phyloP scores from a whole-genome alignment of 2,888 invertebrate species.

The Alitta virens region DNA sequence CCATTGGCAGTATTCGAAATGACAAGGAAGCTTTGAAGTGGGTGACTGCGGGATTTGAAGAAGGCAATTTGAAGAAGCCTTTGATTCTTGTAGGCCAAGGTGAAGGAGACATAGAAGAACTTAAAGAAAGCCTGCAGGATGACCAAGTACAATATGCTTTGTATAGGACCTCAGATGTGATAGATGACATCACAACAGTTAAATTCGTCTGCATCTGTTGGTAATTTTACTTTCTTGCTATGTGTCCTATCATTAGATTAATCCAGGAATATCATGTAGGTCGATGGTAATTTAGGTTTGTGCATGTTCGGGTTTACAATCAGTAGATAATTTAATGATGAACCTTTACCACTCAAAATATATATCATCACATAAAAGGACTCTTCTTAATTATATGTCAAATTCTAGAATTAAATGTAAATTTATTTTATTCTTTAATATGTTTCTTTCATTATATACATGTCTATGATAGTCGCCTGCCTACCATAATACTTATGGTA shows the following conservation, averaged over 20 bases:
- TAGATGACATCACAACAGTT: conserved; percentile 50
- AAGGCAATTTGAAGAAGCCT: conserved; percentile 38
- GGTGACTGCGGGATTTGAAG: conserved; percentile 42
- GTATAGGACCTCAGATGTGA: conserved; percentile 43
- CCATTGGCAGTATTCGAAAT: conserved; percentile 37
- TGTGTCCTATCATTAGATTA: too few relatives aligned
- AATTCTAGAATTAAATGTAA: too few relatives aligned
- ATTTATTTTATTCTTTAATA: too few relatives aligned
- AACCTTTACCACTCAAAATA: background rate
- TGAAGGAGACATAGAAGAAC: conserved; percentile 39
- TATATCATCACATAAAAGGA: background rate
- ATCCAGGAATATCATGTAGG: too few relatives aligned
- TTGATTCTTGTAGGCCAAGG: conserved; percentile 33
- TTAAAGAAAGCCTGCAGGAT: conserved; percentile 36
- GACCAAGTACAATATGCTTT: conserved; percentile 47
- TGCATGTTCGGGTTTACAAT: too few relatives aligned
- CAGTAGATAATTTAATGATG: background rate
- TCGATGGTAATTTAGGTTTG: too few relatives aligned
- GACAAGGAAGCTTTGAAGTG: conserved; percentile 37
- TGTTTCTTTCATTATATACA: too few relatives aligned
- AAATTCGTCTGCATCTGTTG: conserved; percentile 54
- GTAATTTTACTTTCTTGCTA: too few relatives aligned
- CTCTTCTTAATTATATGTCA: background rate
- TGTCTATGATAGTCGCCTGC: too few relatives aligned
- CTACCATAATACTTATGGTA: too few relatives aligned